Conservation (phyloP, 2,888 invertebrate genomes). For the Lepeophtheirus nordmannii region DNA sequence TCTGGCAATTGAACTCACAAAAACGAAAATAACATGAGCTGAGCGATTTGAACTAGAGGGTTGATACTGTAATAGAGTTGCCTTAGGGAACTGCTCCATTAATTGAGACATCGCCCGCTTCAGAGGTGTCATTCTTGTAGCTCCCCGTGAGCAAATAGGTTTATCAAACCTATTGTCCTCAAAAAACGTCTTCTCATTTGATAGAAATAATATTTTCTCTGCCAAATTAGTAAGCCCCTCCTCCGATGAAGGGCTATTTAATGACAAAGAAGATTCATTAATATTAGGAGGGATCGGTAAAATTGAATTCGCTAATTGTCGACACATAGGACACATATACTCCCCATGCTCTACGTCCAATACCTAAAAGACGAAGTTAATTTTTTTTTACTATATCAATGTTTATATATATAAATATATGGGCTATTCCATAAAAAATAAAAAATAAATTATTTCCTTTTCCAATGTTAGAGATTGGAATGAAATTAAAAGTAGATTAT, state of each 20-base stretch:
- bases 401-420: not conserved
- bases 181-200: no score
- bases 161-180: conserved; percentile 20
- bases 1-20: conserved; percentile 72
- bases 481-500: conserved; percentile 37
- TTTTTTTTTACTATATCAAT: not conserved
- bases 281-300: conserved; percentile 47
- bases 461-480: conserved; percentile 28
- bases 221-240: no score
- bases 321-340: conserved; percentile 85
- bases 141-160: not conserved
- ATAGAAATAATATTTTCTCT: no score
- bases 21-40: conserved; percentile 59
- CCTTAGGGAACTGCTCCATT: conserved; percentile 75
- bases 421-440: no score
- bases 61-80: conserved; percentile 63
- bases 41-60: conserved; percentile 48
- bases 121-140: conserved; percentile 27
- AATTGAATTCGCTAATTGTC: conserved; percentile 77
- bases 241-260: no score
- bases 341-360: conserved; percentile 47
- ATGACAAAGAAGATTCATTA: conserved; percentile 30
- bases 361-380: conserved; percentile 29
- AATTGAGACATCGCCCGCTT: conserved; percentile 37
- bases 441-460: no score